Base-by-base conservation (phyloP, 2,888 invertebrate species). In the Caenorhabditis parvicauda region DNA sequence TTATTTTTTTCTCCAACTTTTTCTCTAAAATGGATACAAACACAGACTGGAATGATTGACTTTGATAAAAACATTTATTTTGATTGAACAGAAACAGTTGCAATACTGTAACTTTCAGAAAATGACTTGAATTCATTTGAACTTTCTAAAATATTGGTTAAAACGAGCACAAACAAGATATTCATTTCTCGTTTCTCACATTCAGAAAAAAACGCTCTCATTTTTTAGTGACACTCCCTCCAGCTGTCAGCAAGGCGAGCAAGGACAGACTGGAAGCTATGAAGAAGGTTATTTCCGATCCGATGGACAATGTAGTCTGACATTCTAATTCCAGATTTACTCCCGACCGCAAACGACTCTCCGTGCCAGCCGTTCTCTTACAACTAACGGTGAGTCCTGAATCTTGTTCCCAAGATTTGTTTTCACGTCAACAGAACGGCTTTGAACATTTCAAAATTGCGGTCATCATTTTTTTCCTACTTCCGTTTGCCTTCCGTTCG, bases 221-320 rank as follows among this genome's bases (percentile, higher is more conserved):
- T 35, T 29, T 61, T 62, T 41, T 41, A 62, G 62, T 51, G 37
- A 62, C 54, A 43, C 32, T 62, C 25, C 63, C 58, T 51, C 63
- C 63, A 53, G 63, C 56, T 29, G 41, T 63, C 48, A 45, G 54
- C 35, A 52, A 63, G 55, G 54, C 47, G 29, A 27, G 52, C n/a
- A 49, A 49, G 19, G 59, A 63, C 17, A 45, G 58, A 51, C 41
- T 53, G 25, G 63, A 63, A 52, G 58, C 58, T 17, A 19, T 63
- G 42, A 54, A 47, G 59, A 58, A 63, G 58, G 63, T 63, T 44
- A 44, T 12, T 24, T 44, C 35, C 35, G 9, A 32, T 32, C n/a
- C 35, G n/a, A 32, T 32, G 9, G 9, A 32, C 9, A 32, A n/a
- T 32, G 9, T 9, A 12, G 35, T 12, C 9, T 27, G 28, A 27